Percentiles rank a stretch among this genome's conserved stretches.
These are phyloP conservation scores for Rhingia rostrata DNA, from an alignment of 2,888 invertebrate genomes.

Conservation along the genomic window DNA sequence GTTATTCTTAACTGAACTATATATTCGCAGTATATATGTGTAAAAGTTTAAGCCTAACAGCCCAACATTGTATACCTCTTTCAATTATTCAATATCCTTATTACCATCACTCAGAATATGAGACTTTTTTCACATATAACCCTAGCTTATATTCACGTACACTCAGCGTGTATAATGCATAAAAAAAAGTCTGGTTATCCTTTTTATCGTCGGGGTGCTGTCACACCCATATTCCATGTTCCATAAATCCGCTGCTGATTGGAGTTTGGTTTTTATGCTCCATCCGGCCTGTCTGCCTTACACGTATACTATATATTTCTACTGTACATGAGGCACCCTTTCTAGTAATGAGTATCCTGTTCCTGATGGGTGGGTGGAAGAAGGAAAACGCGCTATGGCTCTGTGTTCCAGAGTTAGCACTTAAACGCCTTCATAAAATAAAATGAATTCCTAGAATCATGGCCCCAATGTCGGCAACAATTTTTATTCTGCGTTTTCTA, in stretches of 20 bases:
- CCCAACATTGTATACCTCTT: background rate
- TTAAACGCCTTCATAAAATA: constrained; percentile 73
- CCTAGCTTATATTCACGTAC: constrained; percentile 7
- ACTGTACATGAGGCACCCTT: constrained; percentile 45
- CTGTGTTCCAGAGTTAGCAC: constrained; percentile 38
- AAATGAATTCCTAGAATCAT: constrained; percentile 71
- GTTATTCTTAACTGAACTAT: no score
- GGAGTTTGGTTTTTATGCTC: constrained; percentile 59
- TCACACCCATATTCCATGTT: constrained; percentile 65
- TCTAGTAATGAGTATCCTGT: constrained; percentile 54
- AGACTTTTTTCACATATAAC: constrained; percentile 30
- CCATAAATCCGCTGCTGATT: constrained; percentile 67
- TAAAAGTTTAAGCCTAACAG: no score
- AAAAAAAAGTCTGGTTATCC: constrained; percentile 46
- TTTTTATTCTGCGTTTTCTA: constrained; percentile 35
- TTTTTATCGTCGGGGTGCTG: constrained; percentile 53
- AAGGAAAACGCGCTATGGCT: constrained; percentile 40
- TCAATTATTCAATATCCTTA: background rate
- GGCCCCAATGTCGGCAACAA: constrained; percentile 38
- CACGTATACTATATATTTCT: background rate
- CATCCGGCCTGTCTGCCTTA: constrained; percentile 15
- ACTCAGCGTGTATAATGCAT: background rate
- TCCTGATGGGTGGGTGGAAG: background rate
- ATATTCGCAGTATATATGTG: no score
- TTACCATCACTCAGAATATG: constrained; percentile 11